Conservation (phyloP, 2,113 vertebrate genomes). For the Mirza zaza region DNA sequence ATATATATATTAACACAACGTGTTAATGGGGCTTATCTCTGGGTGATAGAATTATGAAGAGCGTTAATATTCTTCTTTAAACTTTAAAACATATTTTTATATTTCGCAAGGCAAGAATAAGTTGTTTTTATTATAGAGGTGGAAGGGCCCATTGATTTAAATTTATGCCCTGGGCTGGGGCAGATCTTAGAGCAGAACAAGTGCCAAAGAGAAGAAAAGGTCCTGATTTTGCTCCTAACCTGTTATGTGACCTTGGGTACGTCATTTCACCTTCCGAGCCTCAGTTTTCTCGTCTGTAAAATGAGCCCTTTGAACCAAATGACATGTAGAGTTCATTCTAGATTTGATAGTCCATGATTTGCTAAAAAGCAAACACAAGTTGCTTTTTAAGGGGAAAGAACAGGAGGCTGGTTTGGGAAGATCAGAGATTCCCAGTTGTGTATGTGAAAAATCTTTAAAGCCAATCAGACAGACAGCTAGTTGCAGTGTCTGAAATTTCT, state of each 20-base stretch:
- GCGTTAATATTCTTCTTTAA: slow-evolving; percentile 1
- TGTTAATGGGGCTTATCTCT: background rate
- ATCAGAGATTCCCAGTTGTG: background rate
- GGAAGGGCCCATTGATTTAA: background rate
- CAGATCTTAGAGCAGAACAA: background rate
- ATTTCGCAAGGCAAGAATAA: background rate
- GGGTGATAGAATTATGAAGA: background rate
- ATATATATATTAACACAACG: background rate
- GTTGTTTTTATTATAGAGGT: background rate
- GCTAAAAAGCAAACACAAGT: background rate
- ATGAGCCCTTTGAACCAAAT: background rate
- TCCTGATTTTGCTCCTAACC: background rate
- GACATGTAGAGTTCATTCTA: background rate
- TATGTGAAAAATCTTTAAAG: background rate
- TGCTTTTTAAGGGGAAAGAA: background rate
- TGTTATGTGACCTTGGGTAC: background rate
- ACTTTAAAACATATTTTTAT: background rate
- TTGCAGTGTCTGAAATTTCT: background rate
- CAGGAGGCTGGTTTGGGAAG: background rate
- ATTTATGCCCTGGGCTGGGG: background rate
- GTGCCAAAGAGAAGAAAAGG: background rate
- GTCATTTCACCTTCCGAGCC: background rate
- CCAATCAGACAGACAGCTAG: background rate
- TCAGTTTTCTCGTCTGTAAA: background rate
- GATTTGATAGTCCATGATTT: background rate